phyloP scores from a whole-genome alignment of 2,113 vertebrate species.

The Triplophysa siluroides region DNA sequence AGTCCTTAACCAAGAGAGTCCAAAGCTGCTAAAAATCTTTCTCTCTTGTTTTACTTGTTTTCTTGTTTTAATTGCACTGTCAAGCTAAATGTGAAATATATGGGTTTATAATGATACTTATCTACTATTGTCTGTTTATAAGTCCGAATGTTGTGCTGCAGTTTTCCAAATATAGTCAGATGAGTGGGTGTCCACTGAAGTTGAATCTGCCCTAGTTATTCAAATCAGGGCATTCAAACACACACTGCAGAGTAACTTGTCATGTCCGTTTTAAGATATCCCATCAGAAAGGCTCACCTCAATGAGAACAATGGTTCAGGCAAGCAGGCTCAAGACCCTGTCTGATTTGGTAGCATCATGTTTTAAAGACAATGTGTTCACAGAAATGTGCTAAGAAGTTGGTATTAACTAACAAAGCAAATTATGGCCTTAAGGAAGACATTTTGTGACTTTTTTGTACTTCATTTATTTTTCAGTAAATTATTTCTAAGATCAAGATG shows the following conservation, averaged over 20 bases:
- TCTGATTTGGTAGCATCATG: background rate
- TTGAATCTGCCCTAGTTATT: conserved; percentile 42
- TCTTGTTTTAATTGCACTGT: background rate
- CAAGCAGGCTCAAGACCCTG: conserved; percentile 5
- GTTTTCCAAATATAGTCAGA: conserved; percentile 37
- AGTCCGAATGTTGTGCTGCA: conserved; percentile 28
- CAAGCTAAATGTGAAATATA: conserved; percentile 1
- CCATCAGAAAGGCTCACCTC: conserved; percentile 25
- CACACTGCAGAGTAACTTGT: conserved; percentile 37
- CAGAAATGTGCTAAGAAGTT: background rate
- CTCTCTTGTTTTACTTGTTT: background rate
- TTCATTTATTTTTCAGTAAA: too few relatives aligned
- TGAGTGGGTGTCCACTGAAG: conserved; percentile 37
- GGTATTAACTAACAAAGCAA: background rate
- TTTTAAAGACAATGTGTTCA: conserved; percentile 3
- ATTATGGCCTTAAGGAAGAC: too few relatives aligned
- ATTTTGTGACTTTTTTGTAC: too few relatives aligned
- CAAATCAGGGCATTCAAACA: conserved; percentile 24
- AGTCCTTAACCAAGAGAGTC: background rate
- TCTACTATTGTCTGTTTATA: background rate
- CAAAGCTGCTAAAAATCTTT: conserved; percentile 2
- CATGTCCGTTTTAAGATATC: conserved; percentile 26
- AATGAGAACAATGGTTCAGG: background rate
- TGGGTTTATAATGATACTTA: conserved; percentile 4
- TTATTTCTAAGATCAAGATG: too few relatives aligned